A percentile compares a stretch with the other conserved stretches of the same genome.
phyloP scores from a whole-genome alignment of 2,797 vertebrate genomes.

The Zalophus californianus region DNA sequence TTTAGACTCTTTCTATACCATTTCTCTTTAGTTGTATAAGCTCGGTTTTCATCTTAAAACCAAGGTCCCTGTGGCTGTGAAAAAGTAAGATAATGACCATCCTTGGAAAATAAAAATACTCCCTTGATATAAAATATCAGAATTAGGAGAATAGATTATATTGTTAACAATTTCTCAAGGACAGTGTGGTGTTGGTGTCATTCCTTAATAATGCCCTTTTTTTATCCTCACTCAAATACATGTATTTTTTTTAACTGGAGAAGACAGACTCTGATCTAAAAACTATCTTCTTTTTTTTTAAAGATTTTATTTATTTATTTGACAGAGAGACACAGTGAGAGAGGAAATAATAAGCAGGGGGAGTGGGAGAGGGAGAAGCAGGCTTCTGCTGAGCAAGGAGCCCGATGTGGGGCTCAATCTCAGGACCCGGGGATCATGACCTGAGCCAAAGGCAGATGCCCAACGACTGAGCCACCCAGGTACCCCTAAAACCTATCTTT shows the following conservation, averaged over 20 bases:
- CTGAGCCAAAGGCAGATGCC: no score
- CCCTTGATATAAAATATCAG: not conserved
- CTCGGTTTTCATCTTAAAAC: not conserved
- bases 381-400: no score
- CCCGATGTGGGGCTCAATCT: no score
- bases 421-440: no score
- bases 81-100: not conserved
- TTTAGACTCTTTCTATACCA: not conserved
- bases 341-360: no score
- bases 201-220: not conserved
- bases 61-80: not conserved
- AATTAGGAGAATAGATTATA: not conserved
- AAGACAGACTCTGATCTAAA: not conserved
- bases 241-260: not conserved
- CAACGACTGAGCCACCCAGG: no score
- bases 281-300: not conserved
- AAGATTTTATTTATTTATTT: no score
- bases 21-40: not conserved
- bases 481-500: not conserved
- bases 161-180: slow-evolving; percentile 3
- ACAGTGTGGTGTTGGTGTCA: not conserved
- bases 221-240: not conserved
- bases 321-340: no score
- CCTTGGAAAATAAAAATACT: slow-evolving; percentile 31
- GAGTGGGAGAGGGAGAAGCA: no score